Evolutionary conservation across 2,113 vertebrate genomes (phyloP), one percentile per base, ranked within the genome.

Genomic region (Dromaius novaehollandiae): DNA sequence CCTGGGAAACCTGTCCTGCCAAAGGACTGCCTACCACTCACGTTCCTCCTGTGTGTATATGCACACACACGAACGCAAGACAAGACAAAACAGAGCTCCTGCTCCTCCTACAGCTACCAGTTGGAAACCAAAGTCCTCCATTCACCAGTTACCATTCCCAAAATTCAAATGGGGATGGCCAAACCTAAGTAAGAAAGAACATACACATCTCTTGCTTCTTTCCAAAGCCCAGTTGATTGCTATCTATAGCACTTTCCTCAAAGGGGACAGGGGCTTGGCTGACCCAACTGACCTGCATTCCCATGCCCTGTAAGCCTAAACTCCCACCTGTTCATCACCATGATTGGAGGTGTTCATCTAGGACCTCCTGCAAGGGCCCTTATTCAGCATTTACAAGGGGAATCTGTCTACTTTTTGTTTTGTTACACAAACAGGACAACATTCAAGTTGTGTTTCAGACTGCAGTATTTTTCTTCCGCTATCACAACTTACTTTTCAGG

Each of bases 31-130:
- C 2, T 3, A 9, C 8, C 5, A 40, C 34, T 9, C 34, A 8
- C 8, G 11, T 51, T 81, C 11, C n/a, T 76, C 26, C 21, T 46
- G 8, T 24, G 13, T 9, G 5, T 53, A 53, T 6, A 2, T 30
- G 16, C 46, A 78, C 26, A 21, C 7, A 26, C 9, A 46, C 0
- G 0, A 16, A 58, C 5, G 56, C 2, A 56, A 48, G 2, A 30
- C 0, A 4, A 69, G 32, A 64, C 10, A 42, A 56, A 65, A 81
- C 32, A 36, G 5, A 81, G 30, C 17, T 91, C 53, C 24, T 28
- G n/a, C 18, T 74, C 42, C 32, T 87, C 50, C 50, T 46, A 32
- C 15, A 51, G 55, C 32, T 42, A 56, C 7, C 40, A 32, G 2
- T 56, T 28, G 64, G 44, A 66, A 89, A 65, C 36, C 2, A 19